A percentile compares a stretch with the other conserved stretches of the same genome.
phyloP scores from a whole-genome alignment of 2,113 vertebrate genomes.

The Mormoops blainvillei region DNA sequence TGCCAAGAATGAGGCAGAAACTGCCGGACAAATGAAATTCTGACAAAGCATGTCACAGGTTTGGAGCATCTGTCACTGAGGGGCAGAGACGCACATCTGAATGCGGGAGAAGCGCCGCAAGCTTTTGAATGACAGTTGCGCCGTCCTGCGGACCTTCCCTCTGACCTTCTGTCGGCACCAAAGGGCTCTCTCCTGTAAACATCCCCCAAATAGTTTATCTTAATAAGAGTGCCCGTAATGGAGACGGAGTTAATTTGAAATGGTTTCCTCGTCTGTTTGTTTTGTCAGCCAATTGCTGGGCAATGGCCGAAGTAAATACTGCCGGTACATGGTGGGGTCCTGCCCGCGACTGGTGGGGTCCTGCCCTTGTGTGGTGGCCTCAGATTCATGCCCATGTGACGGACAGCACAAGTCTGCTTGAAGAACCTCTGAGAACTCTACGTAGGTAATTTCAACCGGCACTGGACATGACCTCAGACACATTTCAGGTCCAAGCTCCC shows the following conservation, averaged over 20 bases:
- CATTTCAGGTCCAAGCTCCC: neutral
- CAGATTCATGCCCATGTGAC: rapidly evolving
- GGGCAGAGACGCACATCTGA: neutral
- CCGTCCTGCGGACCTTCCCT: neutral
- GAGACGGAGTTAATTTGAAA: neutral
- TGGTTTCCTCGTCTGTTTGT: neutral
- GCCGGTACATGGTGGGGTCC: rapidly evolving
- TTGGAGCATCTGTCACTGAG: neutral
- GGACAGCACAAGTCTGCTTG: rapidly evolving
- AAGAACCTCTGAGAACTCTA: rapidly evolving
- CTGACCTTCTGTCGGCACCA: neutral
- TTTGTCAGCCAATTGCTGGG: neutral
- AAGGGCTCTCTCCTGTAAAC: neutral
- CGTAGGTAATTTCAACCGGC: neutral
- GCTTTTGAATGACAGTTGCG: neutral
- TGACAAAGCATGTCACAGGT: constrained; percentile 23
- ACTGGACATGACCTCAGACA: neutral
- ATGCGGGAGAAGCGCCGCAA: neutral
- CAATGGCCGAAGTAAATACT: rapidly evolving
- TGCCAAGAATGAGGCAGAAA: neutral
- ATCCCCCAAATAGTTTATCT: neutral
- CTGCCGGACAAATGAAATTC: constrained; percentile 30
- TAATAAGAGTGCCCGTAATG: neutral
- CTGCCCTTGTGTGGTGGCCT: rapidly evolving
- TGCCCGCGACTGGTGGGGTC: neutral